A percentile compares a stretch with the other conserved stretches of the same genome.
These are phyloP conservation scores for Pseudomyrmex sp. DNA, from an alignment of 1,140 invertebrate genomes.

Conservation along the genomic window DNA sequence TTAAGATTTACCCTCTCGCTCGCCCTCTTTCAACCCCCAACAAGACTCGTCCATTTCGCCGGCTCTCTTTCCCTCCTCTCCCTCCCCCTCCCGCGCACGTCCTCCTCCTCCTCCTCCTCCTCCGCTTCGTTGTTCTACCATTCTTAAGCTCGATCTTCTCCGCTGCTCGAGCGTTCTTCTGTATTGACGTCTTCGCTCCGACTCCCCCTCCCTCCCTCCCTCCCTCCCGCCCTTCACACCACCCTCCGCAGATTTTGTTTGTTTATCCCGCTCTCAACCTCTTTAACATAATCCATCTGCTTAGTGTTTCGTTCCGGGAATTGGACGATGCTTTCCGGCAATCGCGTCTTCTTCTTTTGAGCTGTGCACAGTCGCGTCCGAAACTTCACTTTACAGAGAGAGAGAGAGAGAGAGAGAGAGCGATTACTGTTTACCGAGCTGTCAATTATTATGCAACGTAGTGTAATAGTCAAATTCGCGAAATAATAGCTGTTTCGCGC, in stretches of 20 bases:
- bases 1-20: constrained; percentile 86
- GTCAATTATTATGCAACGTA: constrained; percentile 8
- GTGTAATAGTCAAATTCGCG: constrained; percentile 11
- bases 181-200: constrained; percentile 73
- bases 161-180: constrained; percentile 73
- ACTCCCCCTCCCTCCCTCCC: too few species aligned
- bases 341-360: constrained; percentile 46
- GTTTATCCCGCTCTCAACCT: constrained; percentile 74
- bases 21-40: constrained; percentile 84
- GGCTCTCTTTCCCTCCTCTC: constrained; percentile 64
- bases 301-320: constrained; percentile 69
- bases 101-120: constrained; percentile 50
- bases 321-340: constrained; percentile 67
- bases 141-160: constrained; percentile 75
- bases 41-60: constrained; percentile 86
- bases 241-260: constrained; percentile 69
- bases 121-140: constrained; percentile 59
- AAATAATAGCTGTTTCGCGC: constrained; percentile 5
- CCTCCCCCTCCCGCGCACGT: neutral
- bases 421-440: constrained; percentile 23
- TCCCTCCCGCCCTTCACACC: neutral
- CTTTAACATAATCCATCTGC: constrained; percentile 74
- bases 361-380: neutral
- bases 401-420: too few species aligned
- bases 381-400: neutral